Conservation (phyloP, 2,113 vertebrate species). For the Crocuta crocuta region DNA sequence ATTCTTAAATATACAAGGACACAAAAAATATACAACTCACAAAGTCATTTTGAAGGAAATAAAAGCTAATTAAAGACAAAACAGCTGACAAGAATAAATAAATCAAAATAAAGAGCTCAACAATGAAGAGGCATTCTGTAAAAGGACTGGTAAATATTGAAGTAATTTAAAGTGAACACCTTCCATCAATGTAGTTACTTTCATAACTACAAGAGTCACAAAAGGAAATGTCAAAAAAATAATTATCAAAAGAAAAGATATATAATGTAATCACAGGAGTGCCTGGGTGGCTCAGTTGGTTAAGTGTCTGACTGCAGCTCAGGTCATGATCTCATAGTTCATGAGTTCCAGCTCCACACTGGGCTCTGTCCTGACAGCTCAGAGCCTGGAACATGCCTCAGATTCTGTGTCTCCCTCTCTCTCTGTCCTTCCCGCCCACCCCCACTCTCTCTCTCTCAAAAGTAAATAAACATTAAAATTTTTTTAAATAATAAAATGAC, state of each 20-base stretch:
- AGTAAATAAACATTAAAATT: too few relatives aligned
- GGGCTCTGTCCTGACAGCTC: too few relatives aligned
- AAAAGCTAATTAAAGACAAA: background rate
- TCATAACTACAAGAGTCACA: background rate
- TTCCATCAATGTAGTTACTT: background rate
- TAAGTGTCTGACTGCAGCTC: too few relatives aligned
- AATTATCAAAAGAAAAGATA: background rate
- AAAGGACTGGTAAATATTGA: background rate
- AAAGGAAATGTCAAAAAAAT: slow-evolving; percentile 39
- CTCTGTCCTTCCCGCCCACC: too few relatives aligned
- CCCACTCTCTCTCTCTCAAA: too few relatives aligned
- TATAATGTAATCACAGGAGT: background rate
- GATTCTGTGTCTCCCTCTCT: too few relatives aligned
- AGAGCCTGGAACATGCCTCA: too few relatives aligned
- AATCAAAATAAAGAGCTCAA: slow-evolving; percentile 4
- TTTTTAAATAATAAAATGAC: background rate
- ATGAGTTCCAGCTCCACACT: too few relatives aligned
- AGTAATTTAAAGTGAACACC: slow-evolving; percentile 2
- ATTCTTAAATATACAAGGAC: background rate
- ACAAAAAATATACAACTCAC: background rate
- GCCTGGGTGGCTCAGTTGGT: too few relatives aligned
- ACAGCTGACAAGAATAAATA: background rate
- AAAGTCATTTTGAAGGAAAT: background rate
- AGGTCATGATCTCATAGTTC: too few relatives aligned
- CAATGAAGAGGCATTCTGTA: background rate